Base-by-base conservation (phyloP, 2,113 vertebrate genomes). In the Rostratula benghalensis region DNA sequence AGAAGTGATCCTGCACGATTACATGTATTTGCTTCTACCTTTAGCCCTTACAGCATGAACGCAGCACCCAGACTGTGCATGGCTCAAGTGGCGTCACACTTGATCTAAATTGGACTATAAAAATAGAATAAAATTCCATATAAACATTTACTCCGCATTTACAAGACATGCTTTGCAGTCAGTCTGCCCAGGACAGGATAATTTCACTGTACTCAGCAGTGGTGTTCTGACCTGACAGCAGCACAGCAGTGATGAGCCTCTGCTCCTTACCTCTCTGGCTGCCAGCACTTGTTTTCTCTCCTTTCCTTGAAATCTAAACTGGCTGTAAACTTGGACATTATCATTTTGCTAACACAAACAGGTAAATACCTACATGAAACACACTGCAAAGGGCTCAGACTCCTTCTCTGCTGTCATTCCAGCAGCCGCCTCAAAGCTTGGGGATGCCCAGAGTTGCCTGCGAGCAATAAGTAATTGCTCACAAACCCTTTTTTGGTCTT, bases 1-100 rank as follows among this genome's bases (percentile, higher is more conserved):
- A 86, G 86, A 77, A 93, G 68, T 3, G 4, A n/a, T 71, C 51
- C 83, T 90, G 75, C 71, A 53, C 43, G 65, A 74, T 85, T 88
- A 60, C 85, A 83, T 3, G 4, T 75, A 78, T 50, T 76, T 4
- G 4, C 45, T 74, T 82, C 75, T 57, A 90, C 70, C 78, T 95
- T 90, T 46, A 93, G 82, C 57, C 82, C n/a, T 77, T n/a, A 14
- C 37, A 83, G 79, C 39, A 76, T 5, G 1, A 87, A 76, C 1
- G 1, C 78, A 48, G 51, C 27, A 39, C 7, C 59, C 61, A 73
- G 75, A 63, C 59, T 21, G 31, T 18, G 59, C 24, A 8, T 3
- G 41, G 78, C 31, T 60, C n/a, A 16, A 28, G 65, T 1, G 5
- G 57, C 10, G 2, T 73, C 88, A 73, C 25, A 28, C 31, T 75